Percentiles rank a stretch among this genome's conserved stretches.
These are phyloP conservation scores for Plecotus auritus DNA, from an alignment of 2,113 vertebrate genomes.

Conservation along the genomic window DNA sequence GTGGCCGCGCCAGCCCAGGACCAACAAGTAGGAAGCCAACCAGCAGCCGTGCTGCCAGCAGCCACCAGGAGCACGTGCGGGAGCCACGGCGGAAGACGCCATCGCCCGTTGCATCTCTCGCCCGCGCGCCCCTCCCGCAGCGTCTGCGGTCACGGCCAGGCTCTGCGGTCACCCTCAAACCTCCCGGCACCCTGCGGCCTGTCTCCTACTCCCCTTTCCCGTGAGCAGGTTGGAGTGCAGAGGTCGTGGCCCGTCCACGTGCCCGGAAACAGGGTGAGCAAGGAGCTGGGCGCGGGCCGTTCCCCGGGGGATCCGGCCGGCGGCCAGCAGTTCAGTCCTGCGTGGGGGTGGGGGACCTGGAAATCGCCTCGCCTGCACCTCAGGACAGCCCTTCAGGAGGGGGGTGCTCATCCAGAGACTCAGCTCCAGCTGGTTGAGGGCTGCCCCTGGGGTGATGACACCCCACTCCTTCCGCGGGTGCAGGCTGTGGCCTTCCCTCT, in stretches of 20 bases:
- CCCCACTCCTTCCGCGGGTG: neutral
- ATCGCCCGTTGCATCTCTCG: accelerated
- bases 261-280: neutral
- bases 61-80: neutral
- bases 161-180: neutral
- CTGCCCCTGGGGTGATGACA: neutral
- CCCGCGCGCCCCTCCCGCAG: accelerated
- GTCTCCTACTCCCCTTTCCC: neutral
- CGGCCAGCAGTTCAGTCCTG: too few relatives aligned
- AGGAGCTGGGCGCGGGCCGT: neutral
- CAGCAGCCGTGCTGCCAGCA: neutral
- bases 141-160: neutral
- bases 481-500: neutral
- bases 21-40: neutral
- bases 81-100: too few relatives aligned
- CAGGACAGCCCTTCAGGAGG: accelerated
- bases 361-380: accelerated
- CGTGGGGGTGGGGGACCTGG: too few relatives aligned
- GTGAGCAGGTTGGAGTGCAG: neutral
- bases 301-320: neutral
- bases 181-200: neutral
- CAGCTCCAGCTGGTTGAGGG: neutral
- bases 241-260: accelerated
- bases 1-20: neutral
- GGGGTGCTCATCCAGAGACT: neutral